phyloP scores from a whole-genome alignment of 1,140 invertebrate species.

The Drosophila varians region DNA sequence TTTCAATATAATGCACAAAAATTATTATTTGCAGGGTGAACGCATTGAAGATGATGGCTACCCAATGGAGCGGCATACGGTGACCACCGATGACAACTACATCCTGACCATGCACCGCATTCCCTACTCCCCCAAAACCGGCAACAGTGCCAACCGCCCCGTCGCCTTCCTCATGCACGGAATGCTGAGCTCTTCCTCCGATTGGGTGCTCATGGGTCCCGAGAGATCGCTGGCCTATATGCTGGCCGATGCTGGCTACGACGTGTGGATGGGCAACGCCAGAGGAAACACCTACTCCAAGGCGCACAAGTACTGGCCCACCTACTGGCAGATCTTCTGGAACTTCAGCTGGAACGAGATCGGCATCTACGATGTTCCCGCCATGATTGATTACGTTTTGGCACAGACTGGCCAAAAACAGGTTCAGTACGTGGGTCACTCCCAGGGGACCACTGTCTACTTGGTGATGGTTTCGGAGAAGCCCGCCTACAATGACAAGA shows the following conservation, averaged over 20 bases:
- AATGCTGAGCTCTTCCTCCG: conserved; percentile 71
- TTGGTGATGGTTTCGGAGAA: conserved; percentile 85
- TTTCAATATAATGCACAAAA: not conserved
- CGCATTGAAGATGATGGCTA: conserved; percentile 70
- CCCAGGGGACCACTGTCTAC: conserved; percentile 86
- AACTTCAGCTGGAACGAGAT: conserved; percentile 89
- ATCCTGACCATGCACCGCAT: conserved; percentile 77
- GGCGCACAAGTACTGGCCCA: conserved; percentile 83
- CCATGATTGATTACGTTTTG: conserved; percentile 88
- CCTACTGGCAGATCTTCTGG: conserved; percentile 83
- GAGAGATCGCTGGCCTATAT: conserved; percentile 83
- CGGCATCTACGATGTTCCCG: conserved; percentile 88
- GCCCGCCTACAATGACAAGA: conserved; percentile 86
- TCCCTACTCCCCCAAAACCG: conserved; percentile 60
- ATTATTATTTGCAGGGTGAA: conserved; percentile 54
- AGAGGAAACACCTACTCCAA: conserved; percentile 88
- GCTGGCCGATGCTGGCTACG: conserved; percentile 88
- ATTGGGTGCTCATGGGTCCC: conserved; percentile 76
- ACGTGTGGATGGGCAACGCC: conserved; percentile 86
- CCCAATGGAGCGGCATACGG: conserved; percentile 67
- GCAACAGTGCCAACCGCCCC: conserved; percentile 30
- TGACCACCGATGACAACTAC: conserved; percentile 63
- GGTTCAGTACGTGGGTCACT: conserved; percentile 88
- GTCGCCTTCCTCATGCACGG: conserved; percentile 76
- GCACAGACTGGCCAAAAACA: conserved; percentile 84